A percentile compares a stretch with the other conserved stretches of the same genome.
Conservation (phyloP, 2,888 invertebrate species). For the Minunthozetes semirufus region DNA sequence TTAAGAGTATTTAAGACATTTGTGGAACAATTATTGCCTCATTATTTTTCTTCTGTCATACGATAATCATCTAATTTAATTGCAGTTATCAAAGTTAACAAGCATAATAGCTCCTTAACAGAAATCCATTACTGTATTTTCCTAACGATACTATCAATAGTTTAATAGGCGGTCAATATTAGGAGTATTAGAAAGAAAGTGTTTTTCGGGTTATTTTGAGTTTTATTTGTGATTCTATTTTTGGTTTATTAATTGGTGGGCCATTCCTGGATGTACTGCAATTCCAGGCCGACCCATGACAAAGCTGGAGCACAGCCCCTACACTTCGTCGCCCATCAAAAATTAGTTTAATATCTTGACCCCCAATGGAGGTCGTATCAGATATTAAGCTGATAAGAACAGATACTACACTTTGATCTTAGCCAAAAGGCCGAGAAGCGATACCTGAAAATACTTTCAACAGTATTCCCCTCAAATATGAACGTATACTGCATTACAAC, state of each 20-base stretch:
- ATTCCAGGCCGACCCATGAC: conserved; percentile 62
- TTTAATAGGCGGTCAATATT: too few species aligned
- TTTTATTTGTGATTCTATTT: background rate
- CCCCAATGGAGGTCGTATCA: conserved; percentile 59
- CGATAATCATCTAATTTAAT: too few species aligned
- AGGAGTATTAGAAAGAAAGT: too few species aligned
- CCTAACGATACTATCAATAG: too few species aligned
- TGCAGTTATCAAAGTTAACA: too few species aligned
- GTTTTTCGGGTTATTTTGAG: background rate
- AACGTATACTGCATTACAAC: background rate
- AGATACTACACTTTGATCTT: conserved; percentile 50
- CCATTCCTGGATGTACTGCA: conserved; percentile 62
- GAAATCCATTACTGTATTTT: too few species aligned
- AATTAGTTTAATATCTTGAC: conserved; percentile 46
- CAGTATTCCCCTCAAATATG: background rate
- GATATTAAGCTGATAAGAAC: conserved; percentile 65
- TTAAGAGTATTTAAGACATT: too few species aligned
- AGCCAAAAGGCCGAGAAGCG: conserved; percentile 43
- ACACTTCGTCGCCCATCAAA: conserved; percentile 50
- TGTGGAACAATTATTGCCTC: too few species aligned
- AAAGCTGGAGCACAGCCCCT: conserved; percentile 59
- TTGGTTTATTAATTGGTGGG: conserved; percentile 46
- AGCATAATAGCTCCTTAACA: too few species aligned
- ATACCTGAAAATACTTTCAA: conserved; percentile 29
- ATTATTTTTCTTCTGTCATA: too few species aligned